These are phyloP conservation scores for Mesaphorura yosii DNA, from an alignment of 1,140 invertebrate genomes.

Conservation along the genomic window DNA sequence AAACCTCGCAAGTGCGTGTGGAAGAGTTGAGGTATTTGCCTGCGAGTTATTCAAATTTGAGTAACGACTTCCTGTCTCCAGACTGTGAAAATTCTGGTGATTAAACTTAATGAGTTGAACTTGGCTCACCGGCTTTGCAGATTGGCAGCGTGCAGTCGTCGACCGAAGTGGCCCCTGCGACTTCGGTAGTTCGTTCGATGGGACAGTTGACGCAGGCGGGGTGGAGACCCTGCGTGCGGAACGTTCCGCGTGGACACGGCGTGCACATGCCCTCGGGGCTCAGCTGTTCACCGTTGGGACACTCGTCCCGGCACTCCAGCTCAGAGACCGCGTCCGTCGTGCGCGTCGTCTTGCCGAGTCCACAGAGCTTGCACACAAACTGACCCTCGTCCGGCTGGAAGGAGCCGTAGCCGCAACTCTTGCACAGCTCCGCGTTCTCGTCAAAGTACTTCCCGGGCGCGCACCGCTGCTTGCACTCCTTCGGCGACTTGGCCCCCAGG, in stretches of 20 bases:
- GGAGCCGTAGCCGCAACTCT: conserved; percentile 85
- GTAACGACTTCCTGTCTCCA: too few relatives aligned
- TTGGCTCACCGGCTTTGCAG: conserved; percentile 54
- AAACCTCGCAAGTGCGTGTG: conserved; percentile 70
- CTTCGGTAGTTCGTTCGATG: conserved; percentile 71
- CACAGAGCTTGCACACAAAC: conserved; percentile 78
- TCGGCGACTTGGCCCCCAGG: conserved; percentile 54
- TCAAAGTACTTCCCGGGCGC: conserved; percentile 80
- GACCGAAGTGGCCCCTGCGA: conserved; percentile 63
- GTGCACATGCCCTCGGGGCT: conserved; percentile 80
- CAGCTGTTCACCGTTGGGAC: conserved; percentile 76
- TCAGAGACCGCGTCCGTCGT: conserved; percentile 78
- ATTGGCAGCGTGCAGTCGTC: conserved; percentile 86
- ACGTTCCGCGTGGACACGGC: conserved; percentile 80
- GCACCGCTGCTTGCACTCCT: conserved; percentile 53
- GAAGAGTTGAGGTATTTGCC: conserved; percentile 75
- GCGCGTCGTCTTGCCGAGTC: conserved; percentile 82
- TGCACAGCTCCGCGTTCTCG: conserved; percentile 66
- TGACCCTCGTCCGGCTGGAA: conserved; percentile 84
- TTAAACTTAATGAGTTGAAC: neutral
- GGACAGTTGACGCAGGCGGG: conserved; percentile 82
- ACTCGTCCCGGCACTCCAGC: conserved; percentile 76
- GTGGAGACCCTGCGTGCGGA: conserved; percentile 73
- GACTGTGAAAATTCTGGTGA: too few relatives aligned
- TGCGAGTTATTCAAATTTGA: conserved; percentile 30